phyloP scores from a whole-genome alignment of 2,113 vertebrate genomes.

The Microtus oregoni region DNA sequence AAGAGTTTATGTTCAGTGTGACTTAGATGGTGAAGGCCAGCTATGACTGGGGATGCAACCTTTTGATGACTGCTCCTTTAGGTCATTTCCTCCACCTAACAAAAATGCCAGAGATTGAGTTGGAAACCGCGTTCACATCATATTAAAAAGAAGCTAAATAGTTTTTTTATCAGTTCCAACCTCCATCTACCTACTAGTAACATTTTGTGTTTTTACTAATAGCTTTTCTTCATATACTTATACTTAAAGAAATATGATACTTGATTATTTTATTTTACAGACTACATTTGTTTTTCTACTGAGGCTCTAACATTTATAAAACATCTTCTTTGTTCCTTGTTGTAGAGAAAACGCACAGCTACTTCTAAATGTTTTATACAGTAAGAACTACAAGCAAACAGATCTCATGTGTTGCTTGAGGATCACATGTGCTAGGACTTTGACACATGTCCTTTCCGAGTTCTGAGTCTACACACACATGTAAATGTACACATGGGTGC shows the following conservation, averaged over 20 bases:
- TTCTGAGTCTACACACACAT: neutral
- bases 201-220: constrained; percentile 1
- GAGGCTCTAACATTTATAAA: neutral
- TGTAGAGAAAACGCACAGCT: neutral
- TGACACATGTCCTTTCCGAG: neutral
- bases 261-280: neutral
- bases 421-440: neutral
- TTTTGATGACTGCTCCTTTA: neutral
- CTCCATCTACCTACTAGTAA: neutral
- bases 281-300: neutral
- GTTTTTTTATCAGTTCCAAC: neutral
- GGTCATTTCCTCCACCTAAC: neutral
- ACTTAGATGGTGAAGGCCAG: neutral
- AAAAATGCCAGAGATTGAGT: neutral
- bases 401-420: neutral
- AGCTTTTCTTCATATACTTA: neutral
- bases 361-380: neutral
- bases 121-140: neutral
- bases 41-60: neutral
- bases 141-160: constrained; percentile 21
- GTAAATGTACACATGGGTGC: neutral
- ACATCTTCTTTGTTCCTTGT: neutral
- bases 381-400: neutral
- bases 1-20: neutral
- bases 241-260: neutral